A percentile compares a stretch with the other conserved stretches of the same genome.
These are phyloP conservation scores for Notolabrus celidotus DNA, from an alignment of 2,797 vertebrate genomes.

Conservation along the genomic window DNA sequence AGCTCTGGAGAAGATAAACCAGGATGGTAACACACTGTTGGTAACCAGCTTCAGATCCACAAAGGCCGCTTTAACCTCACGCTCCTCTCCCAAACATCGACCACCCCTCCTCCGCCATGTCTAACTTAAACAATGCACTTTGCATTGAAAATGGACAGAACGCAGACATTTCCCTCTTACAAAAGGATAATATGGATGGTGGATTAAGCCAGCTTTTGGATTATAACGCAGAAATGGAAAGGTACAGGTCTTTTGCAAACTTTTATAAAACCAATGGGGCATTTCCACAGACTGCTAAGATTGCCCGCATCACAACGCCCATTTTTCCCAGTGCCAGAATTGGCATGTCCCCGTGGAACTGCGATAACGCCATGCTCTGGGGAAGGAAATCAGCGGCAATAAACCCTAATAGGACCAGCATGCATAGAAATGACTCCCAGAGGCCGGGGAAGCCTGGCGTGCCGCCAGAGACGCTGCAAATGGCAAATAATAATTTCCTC, in stretches of 20 bases:
- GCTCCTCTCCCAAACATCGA: conserved; percentile 70
- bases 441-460: conserved; percentile 94
- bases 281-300: conserved; percentile 96
- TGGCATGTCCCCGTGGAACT: conserved; percentile 97
- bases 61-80: conserved; percentile 73
- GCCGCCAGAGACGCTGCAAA: conserved; percentile 94
- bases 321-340: conserved; percentile 96
- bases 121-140: conserved; percentile 95
- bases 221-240: conserved; percentile 98
- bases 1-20: conserved; percentile 80
- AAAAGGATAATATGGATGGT: conserved; percentile 96
- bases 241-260: conserved; percentile 96
- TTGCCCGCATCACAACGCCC: conserved; percentile 95
- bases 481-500: conserved; percentile 98
- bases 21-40: conserved; percentile 84
- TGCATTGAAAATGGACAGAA: conserved; percentile 94
- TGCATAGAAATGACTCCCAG: conserved; percentile 96
- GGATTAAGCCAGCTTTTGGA: conserved; percentile 97
- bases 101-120: conserved; percentile 79
- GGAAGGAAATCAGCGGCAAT: conserved; percentile 89
- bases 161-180: conserved; percentile 92
- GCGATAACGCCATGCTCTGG: conserved; percentile 96
- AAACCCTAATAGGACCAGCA: conserved; percentile 91
- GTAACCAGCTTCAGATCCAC: conserved; percentile 79
- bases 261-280: conserved; percentile 97